Evolutionary conservation across 2,888 invertebrate species (phyloP).

Genomic region (Drosophila macrothrix): DNA sequence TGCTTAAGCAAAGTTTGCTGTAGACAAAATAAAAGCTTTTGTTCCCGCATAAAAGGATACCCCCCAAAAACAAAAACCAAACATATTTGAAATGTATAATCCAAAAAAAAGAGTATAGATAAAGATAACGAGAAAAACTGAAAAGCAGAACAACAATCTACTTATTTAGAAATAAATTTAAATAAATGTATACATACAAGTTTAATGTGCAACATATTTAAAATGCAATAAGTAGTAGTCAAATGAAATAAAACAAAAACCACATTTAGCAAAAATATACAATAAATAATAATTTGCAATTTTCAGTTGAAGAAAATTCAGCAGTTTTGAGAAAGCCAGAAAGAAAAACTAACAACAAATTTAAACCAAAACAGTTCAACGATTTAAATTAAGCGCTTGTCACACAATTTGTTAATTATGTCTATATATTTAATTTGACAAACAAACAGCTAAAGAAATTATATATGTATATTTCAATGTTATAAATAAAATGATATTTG

Average conservation of each 20-base stretch:
- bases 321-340: background rate
- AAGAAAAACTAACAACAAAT: slow-evolving; percentile 16
- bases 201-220: slow-evolving; percentile 61
- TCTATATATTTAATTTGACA: slow-evolving; percentile 35
- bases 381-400: slow-evolving; percentile 76
- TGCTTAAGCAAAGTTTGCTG: slow-evolving; percentile 7
- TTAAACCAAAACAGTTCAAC: slow-evolving; percentile 70
- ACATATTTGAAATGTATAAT: slow-evolving; percentile 62
- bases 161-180: slow-evolving; percentile 57
- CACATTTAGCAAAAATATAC: slow-evolving; percentile 69
- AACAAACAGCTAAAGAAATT: slow-evolving; percentile 41
- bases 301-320: slow-evolving; percentile 35
- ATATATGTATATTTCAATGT: slow-evolving; percentile 73
- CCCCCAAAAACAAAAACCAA: slow-evolving; percentile 19
- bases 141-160: slow-evolving; percentile 40
- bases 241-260: slow-evolving; percentile 27
- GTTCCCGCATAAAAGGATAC: slow-evolving; percentile 63
- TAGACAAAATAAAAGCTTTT: slow-evolving; percentile 60
- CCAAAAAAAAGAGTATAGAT: slow-evolving; percentile 29
- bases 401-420: slow-evolving; percentile 63
- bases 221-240: slow-evolving; percentile 49
- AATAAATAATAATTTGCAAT: slow-evolving; percentile 55
- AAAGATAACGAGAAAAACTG: slow-evolving; percentile 13
- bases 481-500: slow-evolving; percentile 61
- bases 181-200: slow-evolving; percentile 56